A percentile compares a stretch with the other conserved stretches of the same genome.
Evolutionary conservation across 2,113 vertebrate species (phyloP).

Genomic region (Brachionichthys hirsutus): DNA sequence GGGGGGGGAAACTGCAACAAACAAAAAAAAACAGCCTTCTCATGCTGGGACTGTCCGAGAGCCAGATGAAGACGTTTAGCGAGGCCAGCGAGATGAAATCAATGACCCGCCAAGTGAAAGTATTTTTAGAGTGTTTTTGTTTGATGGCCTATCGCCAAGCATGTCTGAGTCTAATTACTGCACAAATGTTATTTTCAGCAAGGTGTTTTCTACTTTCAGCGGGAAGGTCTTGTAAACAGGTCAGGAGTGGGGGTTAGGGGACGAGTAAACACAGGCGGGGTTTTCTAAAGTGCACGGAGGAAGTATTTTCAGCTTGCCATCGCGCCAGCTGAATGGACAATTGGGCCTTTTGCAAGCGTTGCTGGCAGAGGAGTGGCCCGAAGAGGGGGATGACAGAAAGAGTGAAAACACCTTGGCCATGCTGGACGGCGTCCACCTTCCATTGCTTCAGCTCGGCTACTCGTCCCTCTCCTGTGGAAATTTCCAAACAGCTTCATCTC

Average conservation of each 20-base stretch:
- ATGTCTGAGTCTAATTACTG: conserved; percentile 66
- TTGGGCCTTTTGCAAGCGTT: conserved; percentile 67
- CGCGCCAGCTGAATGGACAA: conserved; percentile 74
- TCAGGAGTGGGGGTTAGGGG: conserved; percentile 70
- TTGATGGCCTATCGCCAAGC: conserved; percentile 63
- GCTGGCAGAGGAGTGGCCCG: conserved; percentile 66
- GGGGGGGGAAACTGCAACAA: conserved; percentile 37
- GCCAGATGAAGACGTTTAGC: conserved; percentile 36
- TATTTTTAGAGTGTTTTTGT: conserved; percentile 79
- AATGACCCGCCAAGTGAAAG: conserved; percentile 45
- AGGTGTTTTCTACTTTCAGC: conserved; percentile 52
- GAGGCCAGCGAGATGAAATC: conserved; percentile 18
- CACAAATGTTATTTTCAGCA: conserved; percentile 73
- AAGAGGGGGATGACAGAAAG: conserved; percentile 46
- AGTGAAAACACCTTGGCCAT: conserved; percentile 62
- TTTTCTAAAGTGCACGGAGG: conserved; percentile 65
- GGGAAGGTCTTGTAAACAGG: conserved; percentile 70
- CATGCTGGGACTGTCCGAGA: conserved; percentile 19
- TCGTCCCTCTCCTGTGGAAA: conserved; percentile 70
- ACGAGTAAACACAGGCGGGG: conserved; percentile 73
- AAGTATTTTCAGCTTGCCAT: conserved; percentile 74
- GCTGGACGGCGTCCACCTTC: conserved; percentile 73
- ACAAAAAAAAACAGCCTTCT: conserved; percentile 65
- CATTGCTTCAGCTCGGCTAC: conserved; percentile 36
- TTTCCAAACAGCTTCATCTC: conserved; percentile 69